A percentile compares a stretch with the other conserved stretches of the same genome.
These are phyloP conservation scores for Chinchilla lanigera DNA, from an alignment of 2,113 vertebrate genomes.

Conservation along the genomic window DNA sequence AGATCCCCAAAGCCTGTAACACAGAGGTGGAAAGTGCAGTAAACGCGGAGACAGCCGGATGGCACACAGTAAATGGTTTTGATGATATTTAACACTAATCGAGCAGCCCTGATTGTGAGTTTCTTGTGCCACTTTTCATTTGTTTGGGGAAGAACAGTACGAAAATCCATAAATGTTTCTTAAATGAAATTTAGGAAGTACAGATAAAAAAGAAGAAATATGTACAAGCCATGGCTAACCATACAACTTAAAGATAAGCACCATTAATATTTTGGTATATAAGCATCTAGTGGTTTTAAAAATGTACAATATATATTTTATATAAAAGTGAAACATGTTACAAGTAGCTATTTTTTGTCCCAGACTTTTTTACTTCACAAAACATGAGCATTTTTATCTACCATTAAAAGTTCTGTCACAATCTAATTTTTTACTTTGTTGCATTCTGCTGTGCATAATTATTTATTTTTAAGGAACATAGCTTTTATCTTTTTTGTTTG, in stretches of 20 bases:
- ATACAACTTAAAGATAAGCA: neutral
- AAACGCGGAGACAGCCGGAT: neutral
- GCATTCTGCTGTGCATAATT: neutral
- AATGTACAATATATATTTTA: neutral
- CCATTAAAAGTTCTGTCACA: neutral
- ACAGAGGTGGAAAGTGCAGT: neutral
- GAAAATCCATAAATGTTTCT: neutral
- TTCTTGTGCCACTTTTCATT: neutral
- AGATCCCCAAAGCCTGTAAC: neutral
- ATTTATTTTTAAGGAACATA: slow-evolving; percentile 28
- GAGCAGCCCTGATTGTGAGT: neutral
- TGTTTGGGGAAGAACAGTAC: neutral
- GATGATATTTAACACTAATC: neutral
- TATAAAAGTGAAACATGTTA: neutral
- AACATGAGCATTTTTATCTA: neutral
- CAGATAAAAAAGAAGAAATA: slow-evolving; percentile 38
- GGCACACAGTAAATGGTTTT: neutral
- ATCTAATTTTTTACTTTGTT: slow-evolving; percentile 7
- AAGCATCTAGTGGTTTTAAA: neutral
- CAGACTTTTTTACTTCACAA: neutral
- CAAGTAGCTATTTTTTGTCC: neutral
- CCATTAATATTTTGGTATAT: slow-evolving; percentile 11
- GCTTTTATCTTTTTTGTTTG: no score
- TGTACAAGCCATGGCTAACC: neutral
- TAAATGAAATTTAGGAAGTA: slow-evolving; percentile 18